Evolutionary conservation across 2,888 invertebrate genomes (phyloP).

Genomic region (Conus canariensis): DNA sequence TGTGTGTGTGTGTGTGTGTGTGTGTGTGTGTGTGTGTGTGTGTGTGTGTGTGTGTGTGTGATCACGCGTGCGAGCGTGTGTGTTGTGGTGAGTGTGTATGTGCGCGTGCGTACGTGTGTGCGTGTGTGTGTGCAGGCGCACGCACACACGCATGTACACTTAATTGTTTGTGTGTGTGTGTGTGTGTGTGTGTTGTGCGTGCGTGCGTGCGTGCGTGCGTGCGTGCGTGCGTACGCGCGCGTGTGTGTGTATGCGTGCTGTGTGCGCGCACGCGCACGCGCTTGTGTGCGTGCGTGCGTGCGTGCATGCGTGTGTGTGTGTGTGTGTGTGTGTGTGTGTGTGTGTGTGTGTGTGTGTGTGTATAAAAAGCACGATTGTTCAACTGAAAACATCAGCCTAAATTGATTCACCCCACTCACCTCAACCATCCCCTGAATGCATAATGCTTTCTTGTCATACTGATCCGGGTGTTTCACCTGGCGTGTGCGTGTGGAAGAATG

Average conservation of each 20-base stretch:
- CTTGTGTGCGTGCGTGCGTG: not conserved
- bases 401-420: no score
- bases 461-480: no score
- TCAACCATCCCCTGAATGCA: no score
- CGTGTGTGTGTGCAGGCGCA: not conserved
- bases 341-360: no score
- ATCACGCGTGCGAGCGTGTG: no score
- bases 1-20: slow-evolving; percentile 28
- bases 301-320: not conserved
- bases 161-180: not conserved
- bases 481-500: no score
- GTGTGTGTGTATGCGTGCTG: slow-evolving; percentile 12
- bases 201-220: not conserved
- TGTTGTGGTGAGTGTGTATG: not conserved
- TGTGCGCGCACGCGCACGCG: not conserved
- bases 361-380: no score
- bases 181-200: no score
- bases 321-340: no score
- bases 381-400: no score
- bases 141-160: not conserved
- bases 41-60: slow-evolving; percentile 9
- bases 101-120: slow-evolving; percentile 20
- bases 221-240: not conserved
- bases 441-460: no score
- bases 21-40: not conserved